phyloP scores from a whole-genome alignment of 2,797 vertebrate species.

The Clarias pachynema region DNA sequence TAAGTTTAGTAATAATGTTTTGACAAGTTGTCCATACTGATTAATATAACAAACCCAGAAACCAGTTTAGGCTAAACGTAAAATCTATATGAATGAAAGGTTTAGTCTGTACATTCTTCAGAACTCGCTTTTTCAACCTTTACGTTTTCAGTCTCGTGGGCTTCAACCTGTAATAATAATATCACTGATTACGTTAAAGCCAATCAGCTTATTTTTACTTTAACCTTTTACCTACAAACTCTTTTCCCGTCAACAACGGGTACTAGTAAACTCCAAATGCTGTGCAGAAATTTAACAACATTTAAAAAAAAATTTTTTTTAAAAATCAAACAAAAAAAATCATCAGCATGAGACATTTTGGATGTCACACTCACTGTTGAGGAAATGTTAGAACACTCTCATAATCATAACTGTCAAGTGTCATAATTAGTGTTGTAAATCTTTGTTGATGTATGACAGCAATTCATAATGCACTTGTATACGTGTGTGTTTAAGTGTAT shows the following conservation, averaged over 20 bases:
- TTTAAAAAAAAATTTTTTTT: not conserved
- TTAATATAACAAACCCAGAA: not conserved
- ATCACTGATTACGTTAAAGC: too few relatives aligned
- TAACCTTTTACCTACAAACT: too few relatives aligned
- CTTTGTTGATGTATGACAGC: conserved; percentile 16
- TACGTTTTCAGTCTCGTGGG: too few relatives aligned
- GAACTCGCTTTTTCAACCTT: too few relatives aligned
- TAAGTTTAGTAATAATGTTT: not conserved
- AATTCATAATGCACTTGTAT: not conserved
- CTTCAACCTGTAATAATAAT: too few relatives aligned
- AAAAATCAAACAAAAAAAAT: not conserved
- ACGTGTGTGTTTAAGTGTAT: conserved; percentile 8
- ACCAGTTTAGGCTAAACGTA: too few relatives aligned
- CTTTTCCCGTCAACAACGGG: too few relatives aligned
- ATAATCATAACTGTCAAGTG: not conserved
- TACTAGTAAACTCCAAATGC: not conserved
- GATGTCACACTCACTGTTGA: not conserved
- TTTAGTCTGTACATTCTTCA: too few relatives aligned
- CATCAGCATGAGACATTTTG: not conserved
- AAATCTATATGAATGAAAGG: too few relatives aligned
- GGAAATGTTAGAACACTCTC: not conserved
- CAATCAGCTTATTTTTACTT: too few relatives aligned
- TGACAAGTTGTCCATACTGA: not conserved
- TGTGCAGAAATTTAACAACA: not conserved
- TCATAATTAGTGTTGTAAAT: not conserved